phyloP scores from a whole-genome alignment of 2,113 vertebrate species.

The Leptocoma aspasia region DNA sequence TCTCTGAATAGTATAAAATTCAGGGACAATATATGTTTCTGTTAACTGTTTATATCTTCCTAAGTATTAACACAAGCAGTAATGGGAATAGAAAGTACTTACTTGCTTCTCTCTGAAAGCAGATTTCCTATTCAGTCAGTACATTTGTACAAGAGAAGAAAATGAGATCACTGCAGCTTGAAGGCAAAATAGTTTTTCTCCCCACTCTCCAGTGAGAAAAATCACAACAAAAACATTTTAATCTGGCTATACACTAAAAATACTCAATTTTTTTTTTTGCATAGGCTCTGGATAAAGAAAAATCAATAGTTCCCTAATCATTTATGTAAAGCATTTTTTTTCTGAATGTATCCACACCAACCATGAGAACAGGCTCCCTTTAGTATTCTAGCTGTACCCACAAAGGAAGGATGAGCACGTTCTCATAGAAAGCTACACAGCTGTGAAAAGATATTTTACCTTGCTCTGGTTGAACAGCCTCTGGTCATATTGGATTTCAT shows the following conservation, averaged over 20 bases:
- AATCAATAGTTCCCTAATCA: not conserved
- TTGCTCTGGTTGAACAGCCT: slow-evolving; percentile 95
- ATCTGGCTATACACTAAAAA: not conserved
- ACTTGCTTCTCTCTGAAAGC: not conserved
- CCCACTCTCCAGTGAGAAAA: not conserved
- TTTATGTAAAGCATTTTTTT: not conserved
- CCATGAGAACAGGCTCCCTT: not conserved
- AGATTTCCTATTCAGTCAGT: not conserved
- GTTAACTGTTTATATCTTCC: not conserved
- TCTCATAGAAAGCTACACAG: not conserved
- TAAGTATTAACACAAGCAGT: not conserved
- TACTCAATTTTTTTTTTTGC: not conserved
- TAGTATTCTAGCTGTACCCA: not conserved
- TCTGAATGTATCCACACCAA: not conserved
- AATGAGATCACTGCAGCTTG: not conserved
- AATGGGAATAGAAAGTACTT: not conserved
- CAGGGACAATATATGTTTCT: not conserved
- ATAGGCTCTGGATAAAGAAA: not conserved
- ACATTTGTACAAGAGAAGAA: not conserved
- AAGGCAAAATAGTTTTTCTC: not conserved
- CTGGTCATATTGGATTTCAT: slow-evolving; percentile 93
- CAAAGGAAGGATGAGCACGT: not conserved
- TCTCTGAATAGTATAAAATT: not conserved
- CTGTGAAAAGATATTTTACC: slow-evolving; percentile 68
- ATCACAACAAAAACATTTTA: not conserved